These are phyloP conservation scores for Zaprionus obscuricornis DNA, from an alignment of 2,888 invertebrate genomes.

Conservation along the genomic window DNA sequence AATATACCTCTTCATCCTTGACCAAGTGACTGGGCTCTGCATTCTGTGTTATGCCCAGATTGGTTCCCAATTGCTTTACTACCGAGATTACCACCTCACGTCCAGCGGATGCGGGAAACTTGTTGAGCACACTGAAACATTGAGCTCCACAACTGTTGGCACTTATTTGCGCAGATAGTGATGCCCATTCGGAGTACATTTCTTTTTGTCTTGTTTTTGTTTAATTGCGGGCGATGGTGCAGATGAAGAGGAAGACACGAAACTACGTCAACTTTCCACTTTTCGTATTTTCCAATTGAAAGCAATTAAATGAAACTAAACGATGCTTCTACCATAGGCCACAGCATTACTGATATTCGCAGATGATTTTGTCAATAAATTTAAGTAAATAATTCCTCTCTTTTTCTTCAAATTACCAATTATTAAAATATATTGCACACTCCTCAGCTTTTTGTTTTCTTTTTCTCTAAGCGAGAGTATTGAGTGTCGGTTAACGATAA, in stretches of 20 bases:
- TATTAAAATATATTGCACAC: no score
- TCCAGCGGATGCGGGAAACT: slow-evolving; percentile 86
- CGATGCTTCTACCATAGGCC: no score
- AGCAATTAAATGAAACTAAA: neutral
- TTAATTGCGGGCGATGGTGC: no score
- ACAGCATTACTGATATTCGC: no score
- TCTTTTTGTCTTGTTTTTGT: slow-evolving; percentile 1
- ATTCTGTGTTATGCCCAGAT: slow-evolving; percentile 89
- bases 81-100: slow-evolving; percentile 86
- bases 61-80: slow-evolving; percentile 86
- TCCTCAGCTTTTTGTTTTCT: no score
- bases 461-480: no score
- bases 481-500: no score
- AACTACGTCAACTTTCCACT: slow-evolving; percentile 18
- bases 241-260: no score
- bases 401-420: no score
- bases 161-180: slow-evolving; percentile 83
- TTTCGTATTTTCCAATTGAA: slow-evolving; percentile 21
- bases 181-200: slow-evolving; percentile 86
- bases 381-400: no score
- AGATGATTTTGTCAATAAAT: no score
- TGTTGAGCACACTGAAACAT: slow-evolving; percentile 85
- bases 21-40: slow-evolving; percentile 92
- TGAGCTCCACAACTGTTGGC: slow-evolving; percentile 84
- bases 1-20: slow-evolving; percentile 91